A percentile compares a stretch with the other conserved stretches of the same genome.
phyloP scores from a whole-genome alignment of 2,113 vertebrate species.

The Thalassarche chlororhynchos region DNA sequence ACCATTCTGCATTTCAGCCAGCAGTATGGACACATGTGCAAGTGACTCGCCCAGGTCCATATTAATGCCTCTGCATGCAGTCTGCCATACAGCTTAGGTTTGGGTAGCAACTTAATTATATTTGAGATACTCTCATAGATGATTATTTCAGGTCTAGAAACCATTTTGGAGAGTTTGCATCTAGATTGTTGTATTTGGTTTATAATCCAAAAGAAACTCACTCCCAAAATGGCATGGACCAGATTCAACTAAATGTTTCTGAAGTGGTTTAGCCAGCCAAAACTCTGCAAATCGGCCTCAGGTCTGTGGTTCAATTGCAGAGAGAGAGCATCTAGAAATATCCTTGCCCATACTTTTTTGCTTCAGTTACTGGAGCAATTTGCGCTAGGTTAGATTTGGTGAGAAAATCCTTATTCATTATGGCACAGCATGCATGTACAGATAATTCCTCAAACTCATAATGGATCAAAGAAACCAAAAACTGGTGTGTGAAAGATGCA shows the following conservation, averaged over 20 bases:
- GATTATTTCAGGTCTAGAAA: background rate
- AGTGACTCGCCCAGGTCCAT: background rate
- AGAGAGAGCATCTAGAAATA: background rate
- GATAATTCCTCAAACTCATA: background rate
- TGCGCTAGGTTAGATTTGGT: background rate
- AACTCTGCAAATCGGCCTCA: background rate
- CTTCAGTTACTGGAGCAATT: background rate
- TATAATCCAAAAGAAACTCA: background rate
- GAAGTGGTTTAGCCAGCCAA: background rate
- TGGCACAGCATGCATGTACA: background rate
- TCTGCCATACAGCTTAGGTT: background rate
- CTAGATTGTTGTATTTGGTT: background rate
- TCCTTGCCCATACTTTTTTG: background rate
- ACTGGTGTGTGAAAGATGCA: background rate
- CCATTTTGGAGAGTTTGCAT: background rate
- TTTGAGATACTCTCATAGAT: background rate
- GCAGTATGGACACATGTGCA: accelerated
- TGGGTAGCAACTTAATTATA: background rate
- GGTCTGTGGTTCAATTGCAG: background rate
- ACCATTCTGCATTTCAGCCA: background rate
- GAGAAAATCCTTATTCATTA: background rate
- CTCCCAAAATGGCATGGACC: background rate
- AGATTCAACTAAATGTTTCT: background rate
- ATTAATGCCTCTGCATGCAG: background rate
- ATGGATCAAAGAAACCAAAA: background rate